Percentiles rank a stretch among this genome's conserved stretches.
Conservation (phyloP, 2,888 invertebrate genomes). For the Thelaira solivaga region DNA sequence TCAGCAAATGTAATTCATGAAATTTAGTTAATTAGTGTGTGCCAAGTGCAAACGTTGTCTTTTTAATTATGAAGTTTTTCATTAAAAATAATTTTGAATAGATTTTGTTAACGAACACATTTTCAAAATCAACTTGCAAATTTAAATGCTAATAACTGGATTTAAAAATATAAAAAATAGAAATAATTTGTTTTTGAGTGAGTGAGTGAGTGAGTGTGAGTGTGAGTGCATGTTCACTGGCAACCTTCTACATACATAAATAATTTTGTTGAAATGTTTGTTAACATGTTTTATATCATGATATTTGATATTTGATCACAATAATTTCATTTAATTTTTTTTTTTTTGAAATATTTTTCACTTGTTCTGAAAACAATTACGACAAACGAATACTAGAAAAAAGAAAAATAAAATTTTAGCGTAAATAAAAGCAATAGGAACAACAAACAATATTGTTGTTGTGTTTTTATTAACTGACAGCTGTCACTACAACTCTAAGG, state of each 20-base stretch:
- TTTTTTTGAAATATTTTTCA: neutral
- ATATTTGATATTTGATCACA: conserved; percentile 49
- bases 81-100: conserved; percentile 37
- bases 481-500: conserved; percentile 50
- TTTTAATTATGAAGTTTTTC: conserved; percentile 31
- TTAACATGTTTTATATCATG: conserved; percentile 47
- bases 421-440: conserved; percentile 3
- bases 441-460: conserved; percentile 17
- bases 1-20: too few species aligned
- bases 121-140: conserved; percentile 21
- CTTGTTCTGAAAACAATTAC: conserved; percentile 3
- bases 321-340: conserved; percentile 17
- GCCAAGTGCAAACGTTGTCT: too few species aligned
- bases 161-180: neutral
- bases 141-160: conserved; percentile 30
- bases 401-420: conserved; percentile 24
- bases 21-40: conserved; percentile 25
- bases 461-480: conserved; percentile 41
- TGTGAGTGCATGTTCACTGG: too few species aligned
- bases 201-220: too few species aligned
- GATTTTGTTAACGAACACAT: conserved; percentile 13
- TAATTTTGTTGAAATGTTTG: conserved; percentile 46
- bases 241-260: neutral
- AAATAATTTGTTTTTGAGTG: neutral
- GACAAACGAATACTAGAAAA: neutral